These are phyloP conservation scores for Panurus biarmicus DNA, from an alignment of 2,113 vertebrate genomes.

Conservation along the genomic window DNA sequence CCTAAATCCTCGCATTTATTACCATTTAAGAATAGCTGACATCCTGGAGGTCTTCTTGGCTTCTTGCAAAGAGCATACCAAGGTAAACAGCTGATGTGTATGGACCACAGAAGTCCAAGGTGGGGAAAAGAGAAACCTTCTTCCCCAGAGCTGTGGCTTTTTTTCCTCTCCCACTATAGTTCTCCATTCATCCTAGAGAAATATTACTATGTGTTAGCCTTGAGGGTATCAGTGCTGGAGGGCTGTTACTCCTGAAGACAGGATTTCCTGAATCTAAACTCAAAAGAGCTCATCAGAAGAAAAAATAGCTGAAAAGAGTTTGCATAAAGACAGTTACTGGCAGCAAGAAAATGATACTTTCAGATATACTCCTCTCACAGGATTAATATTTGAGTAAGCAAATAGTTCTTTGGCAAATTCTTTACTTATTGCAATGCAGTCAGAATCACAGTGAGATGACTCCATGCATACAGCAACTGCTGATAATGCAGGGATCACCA, in stretches of 20 bases:
- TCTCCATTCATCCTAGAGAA: background rate
- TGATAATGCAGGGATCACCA: background rate
- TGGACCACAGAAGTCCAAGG: background rate
- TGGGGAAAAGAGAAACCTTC: background rate
- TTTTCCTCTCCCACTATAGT: background rate
- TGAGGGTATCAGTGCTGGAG: background rate
- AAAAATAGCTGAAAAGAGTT: background rate
- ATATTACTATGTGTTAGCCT: background rate
- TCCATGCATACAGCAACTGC: background rate
- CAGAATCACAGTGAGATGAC: background rate
- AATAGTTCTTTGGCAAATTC: background rate
- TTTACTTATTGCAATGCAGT: constrained; percentile 5
- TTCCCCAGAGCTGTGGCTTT: background rate
- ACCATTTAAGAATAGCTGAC: background rate
- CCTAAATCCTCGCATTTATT: background rate
- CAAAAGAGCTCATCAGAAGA: background rate
- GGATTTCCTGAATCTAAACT: background rate
- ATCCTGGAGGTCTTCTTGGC: background rate
- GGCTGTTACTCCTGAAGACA: background rate
- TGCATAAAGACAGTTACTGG: background rate
- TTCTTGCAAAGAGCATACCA: background rate
- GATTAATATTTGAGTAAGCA: constrained; percentile 31
- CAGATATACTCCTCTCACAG: background rate
- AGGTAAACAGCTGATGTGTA: background rate
- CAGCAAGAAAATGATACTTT: constrained; percentile 13